phyloP scores from a whole-genome alignment of 2,113 vertebrate genomes.

The Terrapene triunguis region DNA sequence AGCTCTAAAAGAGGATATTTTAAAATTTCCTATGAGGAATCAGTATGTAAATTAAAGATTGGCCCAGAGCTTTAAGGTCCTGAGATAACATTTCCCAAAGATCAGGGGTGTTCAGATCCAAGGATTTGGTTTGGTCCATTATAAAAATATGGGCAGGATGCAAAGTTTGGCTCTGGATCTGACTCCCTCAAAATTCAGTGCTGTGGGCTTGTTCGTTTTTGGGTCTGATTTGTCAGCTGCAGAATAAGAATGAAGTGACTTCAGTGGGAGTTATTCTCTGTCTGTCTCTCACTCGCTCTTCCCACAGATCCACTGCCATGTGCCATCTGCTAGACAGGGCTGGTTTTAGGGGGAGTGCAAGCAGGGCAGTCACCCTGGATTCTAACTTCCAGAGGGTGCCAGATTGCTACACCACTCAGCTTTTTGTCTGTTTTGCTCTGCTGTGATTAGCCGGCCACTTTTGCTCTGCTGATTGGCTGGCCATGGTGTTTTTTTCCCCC shows the following conservation, averaged over 20 bases:
- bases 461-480: not conserved
- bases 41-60: not conserved
- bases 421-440: not conserved
- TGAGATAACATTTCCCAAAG: constrained; percentile 7
- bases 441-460: not conserved
- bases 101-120: constrained; percentile 21
- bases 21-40: not conserved
- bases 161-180: not conserved
- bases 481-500: not conserved
- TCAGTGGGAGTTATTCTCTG: constrained; percentile 33
- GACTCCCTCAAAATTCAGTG: constrained; percentile 58
- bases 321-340: not conserved
- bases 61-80: constrained; percentile 32
- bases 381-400: not conserved
- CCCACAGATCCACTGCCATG: constrained; percentile 47
- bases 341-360: not conserved
- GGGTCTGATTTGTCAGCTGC: constrained; percentile 50
- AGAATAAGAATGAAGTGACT: constrained; percentile 34
- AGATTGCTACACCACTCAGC: not conserved
- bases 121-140: not conserved
- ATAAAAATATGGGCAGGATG: constrained; percentile 22
- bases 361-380: not conserved
- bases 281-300: constrained; percentile 58
- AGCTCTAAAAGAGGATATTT: not conserved
- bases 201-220: constrained; percentile 45